A percentile compares a stretch with the other conserved stretches of the same genome.
These are phyloP conservation scores for Ctenicera cuprea DNA, from an alignment of 2,888 invertebrate species.

Conservation along the genomic window DNA sequence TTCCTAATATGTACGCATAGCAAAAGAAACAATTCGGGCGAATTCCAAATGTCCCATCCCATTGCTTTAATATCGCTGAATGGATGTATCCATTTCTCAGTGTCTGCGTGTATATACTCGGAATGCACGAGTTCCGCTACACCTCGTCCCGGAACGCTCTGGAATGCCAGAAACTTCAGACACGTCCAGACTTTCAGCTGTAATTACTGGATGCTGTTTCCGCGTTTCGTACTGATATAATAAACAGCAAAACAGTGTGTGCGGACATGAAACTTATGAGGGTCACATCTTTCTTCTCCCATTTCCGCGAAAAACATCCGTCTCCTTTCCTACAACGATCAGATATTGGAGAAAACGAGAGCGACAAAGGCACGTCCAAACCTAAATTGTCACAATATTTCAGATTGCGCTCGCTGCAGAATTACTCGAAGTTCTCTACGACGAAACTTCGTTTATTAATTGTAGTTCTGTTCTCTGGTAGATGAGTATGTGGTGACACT, in stretches of 20 bases:
- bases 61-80: slow-evolving; percentile 68
- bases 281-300: slow-evolving; percentile 51
- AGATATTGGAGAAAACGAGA: slow-evolving; percentile 43
- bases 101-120: slow-evolving; percentile 60
- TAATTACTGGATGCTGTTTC: slow-evolving; percentile 68
- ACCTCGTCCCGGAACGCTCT: slow-evolving; percentile 63
- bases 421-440: slow-evolving; percentile 66
- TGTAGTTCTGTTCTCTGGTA: slow-evolving; percentile 64
- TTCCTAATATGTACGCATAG: slow-evolving; percentile 44
- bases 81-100: slow-evolving; percentile 70
- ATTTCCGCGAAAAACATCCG: slow-evolving; percentile 49
- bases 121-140: slow-evolving; percentile 65
- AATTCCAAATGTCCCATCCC: slow-evolving; percentile 66
- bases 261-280: slow-evolving; percentile 59
- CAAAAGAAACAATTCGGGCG: slow-evolving; percentile 65
- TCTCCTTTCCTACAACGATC: slow-evolving; percentile 42
- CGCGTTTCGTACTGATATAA: slow-evolving; percentile 66
- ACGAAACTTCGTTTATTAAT: slow-evolving; percentile 69
- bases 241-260: slow-evolving; percentile 62
- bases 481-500: slow-evolving; percentile 61
- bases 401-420: slow-evolving; percentile 66
- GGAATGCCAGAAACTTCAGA: slow-evolving; percentile 69
- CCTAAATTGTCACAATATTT: slow-evolving; percentile 64
- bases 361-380: slow-evolving; percentile 48
- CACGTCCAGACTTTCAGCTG: slow-evolving; percentile 70